Evolutionary conservation across 2,888 invertebrate genomes (phyloP), one percentile per base, ranked within the genome.

Genomic region (Harpalus rufipes): DNA sequence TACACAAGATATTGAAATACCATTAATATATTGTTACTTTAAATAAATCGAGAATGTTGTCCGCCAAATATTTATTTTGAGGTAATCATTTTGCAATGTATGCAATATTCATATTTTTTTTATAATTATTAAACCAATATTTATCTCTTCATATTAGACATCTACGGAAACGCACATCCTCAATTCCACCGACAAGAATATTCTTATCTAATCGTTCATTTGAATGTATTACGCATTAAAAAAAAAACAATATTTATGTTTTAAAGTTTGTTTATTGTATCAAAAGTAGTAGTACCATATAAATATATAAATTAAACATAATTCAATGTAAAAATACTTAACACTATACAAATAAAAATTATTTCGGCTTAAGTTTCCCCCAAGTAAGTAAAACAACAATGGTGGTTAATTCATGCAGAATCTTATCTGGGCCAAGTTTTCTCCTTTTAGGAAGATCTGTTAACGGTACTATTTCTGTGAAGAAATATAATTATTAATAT

Each of bases 341-440:
- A 68, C 18, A 32, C 32, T 32, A 32, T 32, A 32, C 32, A 32
- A 74, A 44, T 21, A 74, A 16, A 39, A 74, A 7, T 78, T 58
- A 78, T 12, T 59, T 61, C 61, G 21, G 32, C 61, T 39, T 80
- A 12, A 18, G 32, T 84, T 78, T 84, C 2, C 84, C 84, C 84
- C 84, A 84, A 14, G 84, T 84, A 8, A 84, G 14, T 63, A 84
- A 76, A 12, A 84, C 76, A 76, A 84, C 61, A 44, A 84, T 63
- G 8, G 84, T 78, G 16, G 84, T 84, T 14, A 84, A 25, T 61
- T 74, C 59, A n/a, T 78, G 84, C n/a, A 84, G 44, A 21, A 78
- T 51, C 32, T 18, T 56, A 14, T 74, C 44, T 21, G 78, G 14
- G 4, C 44, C 65, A 16, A 51, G 6, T 68, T 81, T 65, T 14